Conservation (phyloP, 2,797 vertebrate genomes). For the Sebastes cheni region DNA sequence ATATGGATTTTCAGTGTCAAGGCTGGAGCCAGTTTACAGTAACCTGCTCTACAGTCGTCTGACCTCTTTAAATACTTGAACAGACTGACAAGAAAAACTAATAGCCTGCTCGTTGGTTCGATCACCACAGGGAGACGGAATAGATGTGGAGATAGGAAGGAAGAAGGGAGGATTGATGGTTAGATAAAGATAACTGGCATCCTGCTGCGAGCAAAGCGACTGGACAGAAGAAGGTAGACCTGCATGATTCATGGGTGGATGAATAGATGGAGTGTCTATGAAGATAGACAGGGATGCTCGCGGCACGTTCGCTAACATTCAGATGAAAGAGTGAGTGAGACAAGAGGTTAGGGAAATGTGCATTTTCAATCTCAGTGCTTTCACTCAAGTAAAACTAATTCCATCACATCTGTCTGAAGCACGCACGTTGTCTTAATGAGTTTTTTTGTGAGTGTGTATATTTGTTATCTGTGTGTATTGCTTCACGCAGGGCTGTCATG, state of each 20-base stretch:
- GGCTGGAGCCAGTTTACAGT: background rate
- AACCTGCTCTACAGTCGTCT: slow-evolving; percentile 3
- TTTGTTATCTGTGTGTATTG: background rate
- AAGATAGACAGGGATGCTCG: slow-evolving; percentile 27
- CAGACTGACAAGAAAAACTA: background rate
- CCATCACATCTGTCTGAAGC: slow-evolving; percentile 34
- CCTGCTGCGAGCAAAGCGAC: slow-evolving; percentile 43
- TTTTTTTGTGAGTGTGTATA: background rate
- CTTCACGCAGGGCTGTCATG: background rate
- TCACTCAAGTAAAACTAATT: slow-evolving; percentile 36
- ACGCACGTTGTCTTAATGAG: background rate
- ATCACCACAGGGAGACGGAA: slow-evolving; percentile 3
- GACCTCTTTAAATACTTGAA: slow-evolving; percentile 35
- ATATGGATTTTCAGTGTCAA: background rate
- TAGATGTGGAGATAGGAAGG: slow-evolving; percentile 5
- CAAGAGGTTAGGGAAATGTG: slow-evolving; percentile 13
- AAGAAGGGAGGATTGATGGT: slow-evolving; percentile 31
- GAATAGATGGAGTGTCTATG: slow-evolving; percentile 10
- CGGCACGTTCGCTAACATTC: slow-evolving; percentile 2
- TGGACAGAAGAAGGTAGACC: slow-evolving; percentile 23
- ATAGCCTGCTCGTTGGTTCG: background rate
- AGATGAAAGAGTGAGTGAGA: slow-evolving; percentile 9
- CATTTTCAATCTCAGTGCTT: slow-evolving; percentile 13
- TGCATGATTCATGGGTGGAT: slow-evolving; percentile 44
- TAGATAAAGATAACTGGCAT: slow-evolving; percentile 33